Base-by-base conservation (phyloP, 2,113 vertebrate species). In the Aphelocoma coerulescens region DNA sequence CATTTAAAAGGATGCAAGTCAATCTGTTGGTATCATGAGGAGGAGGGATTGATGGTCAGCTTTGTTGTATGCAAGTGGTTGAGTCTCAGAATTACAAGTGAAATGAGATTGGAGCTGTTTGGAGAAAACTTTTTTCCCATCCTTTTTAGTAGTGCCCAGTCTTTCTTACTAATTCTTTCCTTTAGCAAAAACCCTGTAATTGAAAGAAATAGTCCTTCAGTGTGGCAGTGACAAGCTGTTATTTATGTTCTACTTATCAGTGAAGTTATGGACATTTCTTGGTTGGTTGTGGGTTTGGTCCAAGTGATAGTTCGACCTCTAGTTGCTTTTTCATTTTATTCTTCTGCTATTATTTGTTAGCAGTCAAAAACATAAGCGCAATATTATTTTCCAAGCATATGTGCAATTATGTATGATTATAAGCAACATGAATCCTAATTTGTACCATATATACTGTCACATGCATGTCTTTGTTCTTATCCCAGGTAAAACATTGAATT, bases 341-440 rank as follows among this genome's bases (percentile, higher is more conserved):
- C 43, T 74, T 88, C 85, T 89, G n/a, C 39, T 63, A 54, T 93
- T 75, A 79, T 49, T 85, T 85, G 65, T 78, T 90, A 93, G 57
- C 59, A 69, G 80, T 81, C 77, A 76, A 73, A 93, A 78, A 58
- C 39, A 77, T 3, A 21, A 96, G 32, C 41, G 16, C 74, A 78
- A 16, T 85, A 52, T 85, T 89, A 41, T 91, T 95, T 97, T 77
- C 85, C 79, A 90, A 79, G 52, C 74, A 19, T 61, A 69, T 28
- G 84, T 97, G 80, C 97, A 93, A 89, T 96, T 94, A 39, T 22
- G 17, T 74, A 32, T 39, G 74, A 85, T 62, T 71, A 73, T n/a
- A 67, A 91, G 68, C 81, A 76, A 37, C 35, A 74, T 8, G 48
- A 80, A 69, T 80, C 74, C 92, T 91, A 69, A 75, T 88, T 93